Evolutionary conservation across 2,888 invertebrate genomes (phyloP).

Genomic region (Syrista parreyssii): DNA sequence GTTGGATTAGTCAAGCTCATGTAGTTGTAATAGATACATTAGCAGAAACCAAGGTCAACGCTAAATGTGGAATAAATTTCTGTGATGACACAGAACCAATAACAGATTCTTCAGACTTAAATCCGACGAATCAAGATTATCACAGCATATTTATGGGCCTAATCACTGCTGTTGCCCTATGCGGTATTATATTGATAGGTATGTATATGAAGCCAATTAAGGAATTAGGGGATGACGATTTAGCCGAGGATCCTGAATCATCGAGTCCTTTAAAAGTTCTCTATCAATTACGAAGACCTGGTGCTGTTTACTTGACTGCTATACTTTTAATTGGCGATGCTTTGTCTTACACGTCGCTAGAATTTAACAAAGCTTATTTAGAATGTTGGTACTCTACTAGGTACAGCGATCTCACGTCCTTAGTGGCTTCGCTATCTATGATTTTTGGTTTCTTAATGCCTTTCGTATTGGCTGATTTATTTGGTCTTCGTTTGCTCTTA

Average conservation of each 20-base stretch:
- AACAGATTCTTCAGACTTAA: too few species aligned
- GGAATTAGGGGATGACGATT: constrained; percentile 13
- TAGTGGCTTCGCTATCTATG: constrained; percentile 15
- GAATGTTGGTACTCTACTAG: constrained; percentile 9
- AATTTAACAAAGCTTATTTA: constrained; percentile 17
- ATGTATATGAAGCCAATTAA: constrained; percentile 28
- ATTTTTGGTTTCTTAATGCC: constrained; percentile 25
- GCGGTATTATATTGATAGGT: constrained; percentile 27
- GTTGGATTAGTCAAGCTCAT: constrained; percentile 1
- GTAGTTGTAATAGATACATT: too few species aligned
- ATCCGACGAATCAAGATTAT: constrained; percentile 8
- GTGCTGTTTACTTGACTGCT: constrained; percentile 12
- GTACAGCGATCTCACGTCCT: constrained; percentile 7
- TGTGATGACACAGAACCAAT: too few species aligned
- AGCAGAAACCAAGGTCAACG: too few species aligned
- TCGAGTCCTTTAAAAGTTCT: constrained; percentile 20
- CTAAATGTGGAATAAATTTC: too few species aligned
- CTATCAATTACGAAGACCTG: constrained; percentile 19
- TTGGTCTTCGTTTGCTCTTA: constrained; percentile 23
- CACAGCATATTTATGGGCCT: constrained; percentile 22
- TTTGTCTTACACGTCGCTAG: constrained; percentile 14
- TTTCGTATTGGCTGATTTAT: constrained; percentile 18
- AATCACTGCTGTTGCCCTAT: constrained; percentile 19
- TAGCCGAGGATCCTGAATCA: constrained; percentile 12
- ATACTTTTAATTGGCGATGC: constrained; percentile 12